These are phyloP conservation scores for Synergus laeviventris DNA, from an alignment of 2,888 invertebrate species.

Conservation along the genomic window DNA sequence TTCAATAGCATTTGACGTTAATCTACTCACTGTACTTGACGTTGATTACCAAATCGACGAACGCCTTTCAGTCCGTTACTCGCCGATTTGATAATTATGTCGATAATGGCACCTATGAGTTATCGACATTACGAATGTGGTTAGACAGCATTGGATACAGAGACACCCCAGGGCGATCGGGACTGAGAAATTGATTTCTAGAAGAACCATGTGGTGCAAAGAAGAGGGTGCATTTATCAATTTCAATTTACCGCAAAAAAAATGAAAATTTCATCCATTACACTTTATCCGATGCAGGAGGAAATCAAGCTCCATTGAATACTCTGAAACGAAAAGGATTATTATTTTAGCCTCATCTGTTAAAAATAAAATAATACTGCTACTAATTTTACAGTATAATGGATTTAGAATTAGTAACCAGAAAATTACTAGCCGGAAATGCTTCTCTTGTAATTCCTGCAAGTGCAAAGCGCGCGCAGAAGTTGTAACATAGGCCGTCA, in stretches of 20 bases:
- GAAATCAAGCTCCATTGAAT: background rate
- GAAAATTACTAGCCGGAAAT: no score
- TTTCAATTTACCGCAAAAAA: constrained; percentile 5
- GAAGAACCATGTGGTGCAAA: background rate
- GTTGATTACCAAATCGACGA: constrained; percentile 3
- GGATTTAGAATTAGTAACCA: no score
- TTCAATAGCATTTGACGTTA: constrained; percentile 17
- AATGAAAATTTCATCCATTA: constrained; percentile 19
- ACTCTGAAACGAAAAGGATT: background rate
- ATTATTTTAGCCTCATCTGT: no score
- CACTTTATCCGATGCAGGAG: background rate
- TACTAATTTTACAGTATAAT: no score
- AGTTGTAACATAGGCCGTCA: constrained; percentile 41
- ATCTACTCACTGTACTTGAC: constrained; percentile 4
- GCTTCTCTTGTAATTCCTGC: no score
- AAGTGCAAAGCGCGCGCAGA: constrained; percentile 33
- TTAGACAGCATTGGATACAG: constrained; percentile 13
- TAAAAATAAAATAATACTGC: no score
- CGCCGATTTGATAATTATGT: constrained; percentile 14
- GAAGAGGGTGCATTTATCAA: constrained; percentile 4
- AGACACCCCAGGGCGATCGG: constrained; percentile 1
- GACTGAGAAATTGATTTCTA: constrained; percentile 11
- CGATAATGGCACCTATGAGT: constrained; percentile 14
- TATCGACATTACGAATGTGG: constrained; percentile 3
- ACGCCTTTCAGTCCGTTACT: constrained; percentile 24